Evolutionary conservation across 1,140 invertebrate genomes (phyloP).

Genomic region (Drosophila bocki): DNA sequence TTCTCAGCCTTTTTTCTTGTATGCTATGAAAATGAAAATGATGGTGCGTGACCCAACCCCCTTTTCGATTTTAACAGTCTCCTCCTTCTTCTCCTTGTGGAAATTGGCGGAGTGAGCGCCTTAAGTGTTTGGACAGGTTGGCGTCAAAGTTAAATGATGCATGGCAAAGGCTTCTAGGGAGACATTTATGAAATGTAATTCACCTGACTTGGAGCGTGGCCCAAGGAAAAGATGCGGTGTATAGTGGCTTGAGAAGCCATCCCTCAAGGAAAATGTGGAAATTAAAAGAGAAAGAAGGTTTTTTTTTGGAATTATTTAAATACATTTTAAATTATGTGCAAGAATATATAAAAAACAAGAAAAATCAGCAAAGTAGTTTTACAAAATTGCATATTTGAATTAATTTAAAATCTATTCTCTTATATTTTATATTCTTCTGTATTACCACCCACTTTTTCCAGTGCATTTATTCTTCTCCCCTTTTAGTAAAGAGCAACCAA

Average conservation of each 20-base stretch:
- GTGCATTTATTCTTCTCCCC: constrained; percentile 5
- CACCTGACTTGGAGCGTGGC: constrained; percentile 1
- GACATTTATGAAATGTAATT: constrained; percentile 60
- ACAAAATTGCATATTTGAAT: no score
- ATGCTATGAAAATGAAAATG: constrained; percentile 54
- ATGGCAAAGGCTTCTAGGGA: constrained; percentile 52
- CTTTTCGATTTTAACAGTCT: background rate
- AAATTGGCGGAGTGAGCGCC: constrained; percentile 58
- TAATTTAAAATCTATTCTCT: no score
- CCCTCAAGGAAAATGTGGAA: background rate
- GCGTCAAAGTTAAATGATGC: constrained; percentile 71
- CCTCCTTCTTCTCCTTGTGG: constrained; percentile 1
- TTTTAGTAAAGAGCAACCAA: background rate
- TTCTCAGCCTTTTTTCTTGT: constrained; percentile 24
- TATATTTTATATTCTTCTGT: no score
- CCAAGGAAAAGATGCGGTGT: background rate
- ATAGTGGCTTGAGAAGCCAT: background rate
- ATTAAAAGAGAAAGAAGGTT: background rate
- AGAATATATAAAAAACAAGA: no score
- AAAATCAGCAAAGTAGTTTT: no score
- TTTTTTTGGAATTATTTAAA: background rate
- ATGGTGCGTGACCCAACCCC: constrained; percentile 22
- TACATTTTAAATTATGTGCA: background rate
- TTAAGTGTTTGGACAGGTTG: constrained; percentile 66
- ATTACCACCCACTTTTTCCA: background rate